Evolutionary conservation across 1,140 invertebrate genomes (phyloP).

Genomic region (Leptinotarsa defecta): DNA sequence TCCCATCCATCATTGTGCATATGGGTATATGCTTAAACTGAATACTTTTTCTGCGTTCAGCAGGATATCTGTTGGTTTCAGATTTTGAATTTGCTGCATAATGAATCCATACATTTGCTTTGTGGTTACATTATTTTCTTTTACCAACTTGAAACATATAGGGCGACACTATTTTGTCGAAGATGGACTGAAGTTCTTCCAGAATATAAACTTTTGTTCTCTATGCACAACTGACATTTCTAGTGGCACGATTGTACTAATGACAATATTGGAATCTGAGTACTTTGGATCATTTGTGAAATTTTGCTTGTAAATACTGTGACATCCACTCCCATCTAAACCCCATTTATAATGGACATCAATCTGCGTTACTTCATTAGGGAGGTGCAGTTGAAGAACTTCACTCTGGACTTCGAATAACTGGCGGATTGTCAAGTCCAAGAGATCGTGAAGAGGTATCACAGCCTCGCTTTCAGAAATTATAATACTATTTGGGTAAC

Average conservation of each 20-base stretch:
- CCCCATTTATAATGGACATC: not conserved
- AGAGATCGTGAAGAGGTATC: not conserved
- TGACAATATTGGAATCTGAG: not conserved
- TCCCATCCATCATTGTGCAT: slow-evolving; percentile 28
- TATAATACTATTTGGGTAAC: not conserved
- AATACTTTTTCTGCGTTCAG: slow-evolving; percentile 7
- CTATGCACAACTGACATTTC: not conserved
- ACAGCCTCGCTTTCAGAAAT: not conserved
- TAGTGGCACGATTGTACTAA: not conserved
- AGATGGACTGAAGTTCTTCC: slow-evolving; percentile 15
- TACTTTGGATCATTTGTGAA: not conserved
- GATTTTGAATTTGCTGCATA: too few species aligned
- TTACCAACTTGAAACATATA: not conserved
- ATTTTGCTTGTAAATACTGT: slow-evolving; percentile 11
- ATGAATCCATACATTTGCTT: not conserved
- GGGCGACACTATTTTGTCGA: slow-evolving; percentile 9
- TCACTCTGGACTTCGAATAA: not conserved
- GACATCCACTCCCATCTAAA: not conserved
- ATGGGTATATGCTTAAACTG: slow-evolving; percentile 20
- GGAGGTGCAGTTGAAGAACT: not conserved
- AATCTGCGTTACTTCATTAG: not conserved
- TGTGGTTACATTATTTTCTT: not conserved
- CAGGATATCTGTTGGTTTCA: not conserved
- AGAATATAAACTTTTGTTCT: slow-evolving; percentile 2
- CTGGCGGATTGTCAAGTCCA: not conserved